phyloP scores from a whole-genome alignment of 2,797 vertebrate species.

The Urosaurus nigricauda region DNA sequence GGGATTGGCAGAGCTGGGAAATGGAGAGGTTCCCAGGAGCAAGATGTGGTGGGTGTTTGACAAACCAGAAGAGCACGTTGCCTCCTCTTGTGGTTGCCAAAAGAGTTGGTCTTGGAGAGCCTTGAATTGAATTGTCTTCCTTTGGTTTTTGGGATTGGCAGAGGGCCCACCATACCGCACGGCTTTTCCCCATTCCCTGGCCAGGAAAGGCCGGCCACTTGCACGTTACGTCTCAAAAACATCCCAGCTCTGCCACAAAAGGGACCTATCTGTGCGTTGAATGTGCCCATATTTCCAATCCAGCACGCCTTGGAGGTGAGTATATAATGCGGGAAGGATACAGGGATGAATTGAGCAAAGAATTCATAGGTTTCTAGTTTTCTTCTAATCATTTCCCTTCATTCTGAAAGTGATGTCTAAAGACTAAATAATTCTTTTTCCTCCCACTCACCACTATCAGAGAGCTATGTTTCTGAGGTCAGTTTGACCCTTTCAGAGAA shows the following conservation, averaged over 20 bases:
- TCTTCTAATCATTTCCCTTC: not conserved
- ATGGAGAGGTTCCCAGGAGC: too few relatives aligned
- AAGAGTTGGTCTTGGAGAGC: not conserved
- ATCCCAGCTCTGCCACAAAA: not conserved
- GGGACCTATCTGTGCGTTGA: not conserved
- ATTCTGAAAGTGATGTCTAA: not conserved
- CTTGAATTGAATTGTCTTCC: constrained; percentile 27
- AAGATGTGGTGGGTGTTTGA: not conserved
- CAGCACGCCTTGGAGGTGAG: not conserved
- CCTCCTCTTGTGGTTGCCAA: not conserved
- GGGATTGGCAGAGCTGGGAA: not conserved
- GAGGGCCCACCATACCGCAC: not conserved
- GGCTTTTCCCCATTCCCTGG: not conserved
- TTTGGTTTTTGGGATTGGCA: constrained; percentile 11
- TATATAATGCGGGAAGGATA: not conserved
- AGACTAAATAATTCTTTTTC: not conserved
- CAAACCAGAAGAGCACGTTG: not conserved
- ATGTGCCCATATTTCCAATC: not conserved
- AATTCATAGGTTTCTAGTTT: not conserved
- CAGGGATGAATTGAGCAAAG: not conserved
- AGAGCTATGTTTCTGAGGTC: too few relatives aligned
- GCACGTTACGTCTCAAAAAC: too few relatives aligned
- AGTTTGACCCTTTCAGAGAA: not conserved
- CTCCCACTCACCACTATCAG: too few relatives aligned
- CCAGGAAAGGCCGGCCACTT: not conserved